These are phyloP conservation scores for Sminthurides aquaticus DNA, from an alignment of 2,888 invertebrate species.

Conservation along the genomic window DNA sequence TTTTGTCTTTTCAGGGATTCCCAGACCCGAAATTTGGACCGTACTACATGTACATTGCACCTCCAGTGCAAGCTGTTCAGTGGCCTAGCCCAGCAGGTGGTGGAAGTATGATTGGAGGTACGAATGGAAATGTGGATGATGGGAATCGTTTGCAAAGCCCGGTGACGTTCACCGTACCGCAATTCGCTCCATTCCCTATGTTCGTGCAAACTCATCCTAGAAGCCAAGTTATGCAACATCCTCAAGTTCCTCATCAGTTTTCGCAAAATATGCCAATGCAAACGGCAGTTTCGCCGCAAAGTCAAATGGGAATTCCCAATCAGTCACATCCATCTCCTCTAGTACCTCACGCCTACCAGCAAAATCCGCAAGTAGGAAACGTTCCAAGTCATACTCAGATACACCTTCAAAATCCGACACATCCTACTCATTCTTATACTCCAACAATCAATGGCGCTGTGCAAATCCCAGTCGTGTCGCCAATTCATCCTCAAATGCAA, in stretches of 20 bases:
- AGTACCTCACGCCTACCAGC: constrained; percentile 5
- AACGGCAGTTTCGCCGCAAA: constrained; percentile 13
- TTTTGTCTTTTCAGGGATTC: constrained; percentile 24
- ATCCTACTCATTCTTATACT: constrained; percentile 6
- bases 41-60: constrained; percentile 26
- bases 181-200: constrained; percentile 15
- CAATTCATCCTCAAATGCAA: constrained; percentile 9
- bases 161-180: constrained; percentile 13
- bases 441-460: constrained; percentile 15
- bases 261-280: constrained; percentile 15
- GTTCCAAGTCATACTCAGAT: constrained; percentile 8
- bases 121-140: constrained; percentile 10
- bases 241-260: constrained; percentile 20
- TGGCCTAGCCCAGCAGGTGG: constrained; percentile 3
- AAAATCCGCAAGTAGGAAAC: constrained; percentile 8
- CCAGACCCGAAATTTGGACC: constrained; percentile 30
- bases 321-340: constrained; percentile 4
- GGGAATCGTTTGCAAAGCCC: constrained; percentile 1
- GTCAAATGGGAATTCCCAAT: constrained; percentile 1
- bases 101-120: neutral
- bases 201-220: constrained; percentile 11
- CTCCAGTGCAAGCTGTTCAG: constrained; percentile 12
- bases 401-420: constrained; percentile 6
- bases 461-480: constrained; percentile 9
- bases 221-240: constrained; percentile 9